Evolutionary conservation across 2,797 vertebrate species (phyloP).

Genomic region (Anguilla marmorata): DNA sequence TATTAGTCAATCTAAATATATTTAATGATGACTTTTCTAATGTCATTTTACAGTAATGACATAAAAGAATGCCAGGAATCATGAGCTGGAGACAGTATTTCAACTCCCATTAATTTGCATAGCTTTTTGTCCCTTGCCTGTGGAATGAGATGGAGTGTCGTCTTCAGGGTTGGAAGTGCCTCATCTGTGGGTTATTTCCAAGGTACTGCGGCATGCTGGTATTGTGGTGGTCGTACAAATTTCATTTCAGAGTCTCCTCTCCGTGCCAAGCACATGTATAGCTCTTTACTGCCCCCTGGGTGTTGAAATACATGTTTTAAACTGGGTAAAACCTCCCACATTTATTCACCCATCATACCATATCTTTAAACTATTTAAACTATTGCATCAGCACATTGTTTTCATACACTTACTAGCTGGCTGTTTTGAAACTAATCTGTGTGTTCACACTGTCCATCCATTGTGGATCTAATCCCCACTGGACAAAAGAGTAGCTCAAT

Average conservation of each 20-base stretch:
- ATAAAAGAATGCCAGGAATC: neutral
- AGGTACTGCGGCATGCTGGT: neutral
- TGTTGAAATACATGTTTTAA: neutral
- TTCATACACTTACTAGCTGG: neutral
- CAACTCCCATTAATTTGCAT: neutral
- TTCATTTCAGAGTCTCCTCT: neutral
- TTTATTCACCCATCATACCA: neutral
- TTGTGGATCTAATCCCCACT: neutral
- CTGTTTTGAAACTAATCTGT: neutral
- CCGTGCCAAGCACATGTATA: neutral
- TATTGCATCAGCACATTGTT: conserved; percentile 28
- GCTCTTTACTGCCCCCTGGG: conserved; percentile 57
- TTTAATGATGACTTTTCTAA: neutral
- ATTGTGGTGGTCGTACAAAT: neutral
- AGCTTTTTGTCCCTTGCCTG: neutral
- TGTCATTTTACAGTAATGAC: neutral
- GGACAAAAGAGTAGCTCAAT: neutral
- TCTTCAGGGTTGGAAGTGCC: conserved; percentile 5
- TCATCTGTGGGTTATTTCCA: neutral
- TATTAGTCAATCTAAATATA: neutral
- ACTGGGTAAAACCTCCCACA: neutral
- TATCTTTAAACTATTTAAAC: neutral
- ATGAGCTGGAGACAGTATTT: neutral
- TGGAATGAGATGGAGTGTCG: conserved; percentile 11
- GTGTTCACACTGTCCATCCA: neutral